Conservation (phyloP, 92 coral and sea anemone species). For the Zoanthus gigantus region DNA sequence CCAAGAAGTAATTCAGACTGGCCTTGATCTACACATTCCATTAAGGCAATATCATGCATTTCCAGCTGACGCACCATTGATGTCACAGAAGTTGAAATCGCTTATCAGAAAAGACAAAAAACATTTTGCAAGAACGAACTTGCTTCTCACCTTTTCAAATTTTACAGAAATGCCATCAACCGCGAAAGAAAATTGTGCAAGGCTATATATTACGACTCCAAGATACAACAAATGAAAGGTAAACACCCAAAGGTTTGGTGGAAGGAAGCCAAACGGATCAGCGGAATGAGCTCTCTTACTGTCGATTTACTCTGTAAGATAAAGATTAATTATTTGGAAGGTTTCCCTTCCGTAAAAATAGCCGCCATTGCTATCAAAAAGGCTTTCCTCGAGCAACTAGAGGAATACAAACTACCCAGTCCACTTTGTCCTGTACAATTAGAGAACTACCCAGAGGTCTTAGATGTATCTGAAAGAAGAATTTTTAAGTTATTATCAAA, state of each 20-base stretch:
- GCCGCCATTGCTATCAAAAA: slow-evolving; percentile 55
- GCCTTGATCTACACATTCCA: slow-evolving; percentile 52
- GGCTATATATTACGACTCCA: slow-evolving; percentile 48
- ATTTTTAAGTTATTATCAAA: background rate
- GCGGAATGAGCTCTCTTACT: slow-evolving; percentile 46
- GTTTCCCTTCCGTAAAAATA: slow-evolving; percentile 26
- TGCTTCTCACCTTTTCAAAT: slow-evolving; percentile 15
- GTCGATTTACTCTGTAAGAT: slow-evolving; percentile 44
- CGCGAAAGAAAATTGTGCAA: slow-evolving; percentile 57
- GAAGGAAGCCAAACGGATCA: slow-evolving; percentile 58
- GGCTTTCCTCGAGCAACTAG: slow-evolving; percentile 64
- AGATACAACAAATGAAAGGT: slow-evolving; percentile 54
- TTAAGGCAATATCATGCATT: slow-evolving; percentile 35
- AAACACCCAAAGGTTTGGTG: slow-evolving; percentile 66
- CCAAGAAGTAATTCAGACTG: slow-evolving; percentile 37
- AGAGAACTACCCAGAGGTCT: background rate
- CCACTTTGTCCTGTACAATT: slow-evolving; percentile 12
- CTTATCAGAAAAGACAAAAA: slow-evolving; percentile 43
- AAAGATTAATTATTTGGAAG: slow-evolving; percentile 44
- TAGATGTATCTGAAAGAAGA: slow-evolving; percentile 7
- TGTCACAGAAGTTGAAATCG: slow-evolving; percentile 34
- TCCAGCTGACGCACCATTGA: slow-evolving; percentile 44
- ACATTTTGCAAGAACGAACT: slow-evolving; percentile 25
- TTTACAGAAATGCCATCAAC: slow-evolving; percentile 39
- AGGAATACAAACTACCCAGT: slow-evolving; percentile 46